phyloP scores from a whole-genome alignment of 2,797 vertebrate species.

The Urocyon cinereoargenteus region DNA sequence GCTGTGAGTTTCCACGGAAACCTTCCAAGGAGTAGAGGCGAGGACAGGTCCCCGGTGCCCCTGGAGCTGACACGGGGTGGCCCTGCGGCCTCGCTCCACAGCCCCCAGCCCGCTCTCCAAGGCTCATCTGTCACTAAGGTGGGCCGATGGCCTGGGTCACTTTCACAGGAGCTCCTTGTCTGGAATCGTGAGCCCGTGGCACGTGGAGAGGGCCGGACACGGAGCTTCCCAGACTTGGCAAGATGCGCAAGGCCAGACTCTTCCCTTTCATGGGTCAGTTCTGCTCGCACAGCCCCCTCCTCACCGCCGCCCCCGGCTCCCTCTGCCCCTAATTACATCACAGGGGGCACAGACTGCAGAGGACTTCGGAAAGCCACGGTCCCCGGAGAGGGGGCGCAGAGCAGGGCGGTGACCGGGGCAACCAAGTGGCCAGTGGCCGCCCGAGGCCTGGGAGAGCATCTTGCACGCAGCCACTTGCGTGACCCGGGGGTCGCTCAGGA shows the following conservation, averaged over 20 bases:
- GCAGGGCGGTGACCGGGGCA: too few species aligned
- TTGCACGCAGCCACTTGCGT: too few species aligned
- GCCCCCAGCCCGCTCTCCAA: neutral
- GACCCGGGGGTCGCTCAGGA: too few species aligned
- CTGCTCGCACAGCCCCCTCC: neutral
- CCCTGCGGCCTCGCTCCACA: neutral
- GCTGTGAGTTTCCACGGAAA: neutral
- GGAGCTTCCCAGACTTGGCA: neutral
- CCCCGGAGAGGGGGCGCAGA: rapidly evolving
- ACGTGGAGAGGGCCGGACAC: neutral
- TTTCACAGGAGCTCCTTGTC: neutral
- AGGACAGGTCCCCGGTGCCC: neutral
- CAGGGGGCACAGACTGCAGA: neutral
- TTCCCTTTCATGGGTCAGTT: neutral
- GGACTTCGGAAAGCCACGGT: neutral
- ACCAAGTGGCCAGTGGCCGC: neutral
- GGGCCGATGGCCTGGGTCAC: neutral
- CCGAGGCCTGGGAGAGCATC: too few species aligned
- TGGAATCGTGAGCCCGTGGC: neutral
- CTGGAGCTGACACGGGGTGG: neutral
- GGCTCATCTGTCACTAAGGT: neutral
- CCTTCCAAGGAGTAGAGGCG: neutral
- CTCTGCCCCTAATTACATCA: neutral
- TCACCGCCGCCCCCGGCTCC: rapidly evolving
- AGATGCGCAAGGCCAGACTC: neutral